Evolutionary conservation across 64 coral and sea anemone species (phyloP), one percentile per base, ranked within the genome.

Genomic region (Montipora efflorescens): DNA sequence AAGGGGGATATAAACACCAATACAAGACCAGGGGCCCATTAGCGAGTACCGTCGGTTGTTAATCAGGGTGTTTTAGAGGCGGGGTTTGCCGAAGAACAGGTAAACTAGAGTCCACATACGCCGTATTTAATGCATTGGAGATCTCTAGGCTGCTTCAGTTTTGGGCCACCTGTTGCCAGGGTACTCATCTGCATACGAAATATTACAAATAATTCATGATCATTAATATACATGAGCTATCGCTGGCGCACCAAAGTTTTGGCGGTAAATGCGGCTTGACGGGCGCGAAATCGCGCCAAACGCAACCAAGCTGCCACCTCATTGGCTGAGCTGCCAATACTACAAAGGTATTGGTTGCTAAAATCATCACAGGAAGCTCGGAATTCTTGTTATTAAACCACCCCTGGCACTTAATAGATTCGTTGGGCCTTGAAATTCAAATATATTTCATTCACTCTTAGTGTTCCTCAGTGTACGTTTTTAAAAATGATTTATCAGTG

Each of bases 81-180:
- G 87, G 87, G 72, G 87, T 77, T 52, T 89, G 57, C 21, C 23
- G 51, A 66, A 15, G 87, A 77, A 75, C 87, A 16, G 58, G 57
- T 25, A 77, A 89, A 89, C 51, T 59, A 21, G 58, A 77, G 73
- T 64, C 51, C 58, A 15, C 14, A 13, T 76, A 47, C 75, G 87
- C 72, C 58, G 51, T 64, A 59, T 57, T 71, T 9, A 3, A 43
- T 57, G 53, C 11, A 68, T 78, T 44, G 25, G 89, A 74, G 89
- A 82, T 91, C 89, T 82, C 89, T 25, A 82, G 80, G 89, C 67
- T 74, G 47, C 20, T 73, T 73, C 75, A 76, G 72, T 71, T 67
- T 82, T 75, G 62, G 89, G 89, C 92, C 92, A 93, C 92, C 92
- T 93, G 92, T 93, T 93, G 92, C 92, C 92, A 93, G 67, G 92